Percentiles rank a stretch among this genome's conserved stretches.
phyloP scores from a whole-genome alignment of 2,797 vertebrate genomes.

The Rhinogobio ventralis region DNA sequence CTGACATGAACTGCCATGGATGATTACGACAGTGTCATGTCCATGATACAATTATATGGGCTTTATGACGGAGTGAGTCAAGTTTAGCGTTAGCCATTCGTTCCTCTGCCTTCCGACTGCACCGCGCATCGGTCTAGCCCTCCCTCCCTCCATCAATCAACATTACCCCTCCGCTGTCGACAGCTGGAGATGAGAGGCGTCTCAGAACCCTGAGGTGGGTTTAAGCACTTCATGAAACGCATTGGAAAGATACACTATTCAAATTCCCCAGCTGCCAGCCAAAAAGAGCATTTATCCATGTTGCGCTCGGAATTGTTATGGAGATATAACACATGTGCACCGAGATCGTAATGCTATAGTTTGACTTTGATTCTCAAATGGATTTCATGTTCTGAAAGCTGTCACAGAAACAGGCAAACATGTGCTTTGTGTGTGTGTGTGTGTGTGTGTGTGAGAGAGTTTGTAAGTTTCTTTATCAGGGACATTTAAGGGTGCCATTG shows the following conservation, averaged over 20 bases:
- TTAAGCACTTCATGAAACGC: conserved; percentile 41
- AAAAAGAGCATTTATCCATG: conserved; percentile 48
- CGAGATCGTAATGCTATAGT: conserved; percentile 37
- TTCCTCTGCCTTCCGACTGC: conserved; percentile 54
- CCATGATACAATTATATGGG: conserved; percentile 66
- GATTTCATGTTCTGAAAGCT: conserved; percentile 36
- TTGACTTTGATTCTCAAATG: conserved; percentile 37
- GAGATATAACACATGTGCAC: conserved; percentile 32
- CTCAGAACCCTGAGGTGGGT: conserved; percentile 45
- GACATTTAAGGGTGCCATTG: not conserved
- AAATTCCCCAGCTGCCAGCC: conserved; percentile 44
- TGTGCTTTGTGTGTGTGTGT: not conserved
- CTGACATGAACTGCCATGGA: conserved; percentile 65
- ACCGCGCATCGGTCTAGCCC: conserved; percentile 49
- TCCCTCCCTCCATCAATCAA: conserved; percentile 59
- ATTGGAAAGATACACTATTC: conserved; percentile 45
- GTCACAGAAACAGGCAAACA: not conserved
- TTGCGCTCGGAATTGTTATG: conserved; percentile 33
- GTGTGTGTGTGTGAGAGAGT: not conserved
- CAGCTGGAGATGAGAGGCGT: conserved; percentile 52
- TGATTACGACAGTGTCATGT: conserved; percentile 66
- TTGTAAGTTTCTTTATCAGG: not conserved
- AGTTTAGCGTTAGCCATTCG: conserved; percentile 65
- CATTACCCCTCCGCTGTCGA: conserved; percentile 58
- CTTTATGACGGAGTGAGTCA: conserved; percentile 67